Conservation (phyloP, 2,888 invertebrate species). For the Lissocephala sabroskyi region DNA sequence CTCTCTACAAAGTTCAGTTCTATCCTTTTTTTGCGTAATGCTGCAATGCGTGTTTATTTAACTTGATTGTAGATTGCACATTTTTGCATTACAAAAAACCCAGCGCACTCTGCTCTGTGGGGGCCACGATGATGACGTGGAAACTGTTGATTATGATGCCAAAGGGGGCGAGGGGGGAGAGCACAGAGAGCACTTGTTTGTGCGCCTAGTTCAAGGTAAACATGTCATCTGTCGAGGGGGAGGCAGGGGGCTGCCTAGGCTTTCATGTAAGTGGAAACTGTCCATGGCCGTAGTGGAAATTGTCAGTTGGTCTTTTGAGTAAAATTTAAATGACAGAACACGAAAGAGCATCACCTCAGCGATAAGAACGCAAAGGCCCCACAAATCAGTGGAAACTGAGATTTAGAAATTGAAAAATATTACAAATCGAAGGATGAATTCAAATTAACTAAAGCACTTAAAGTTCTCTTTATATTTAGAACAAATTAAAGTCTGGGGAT, state of each 20-base stretch:
- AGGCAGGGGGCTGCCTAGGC: too few species aligned
- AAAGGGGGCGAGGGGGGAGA: slow-evolving; percentile 20
- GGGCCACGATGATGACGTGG: slow-evolving; percentile 1
- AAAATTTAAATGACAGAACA: too few species aligned
- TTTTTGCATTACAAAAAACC: slow-evolving; percentile 30
- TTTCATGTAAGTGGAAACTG: neutral
- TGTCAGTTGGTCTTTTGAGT: slow-evolving; percentile 2
- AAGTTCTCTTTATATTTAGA: too few species aligned
- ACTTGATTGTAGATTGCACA: slow-evolving; percentile 52
- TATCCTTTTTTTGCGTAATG: slow-evolving; percentile 6
- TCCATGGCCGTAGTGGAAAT: neutral
- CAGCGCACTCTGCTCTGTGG: neutral
- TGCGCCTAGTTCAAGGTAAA: slow-evolving; percentile 11
- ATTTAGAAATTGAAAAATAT: too few species aligned
- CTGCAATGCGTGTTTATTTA: slow-evolving; percentile 39
- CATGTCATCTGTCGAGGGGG: too few species aligned
- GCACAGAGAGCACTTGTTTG: slow-evolving; percentile 11
- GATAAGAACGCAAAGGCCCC: too few species aligned
- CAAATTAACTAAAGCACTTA: too few species aligned
- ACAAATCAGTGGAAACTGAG: too few species aligned
- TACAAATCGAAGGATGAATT: too few species aligned
- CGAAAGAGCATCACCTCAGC: too few species aligned
- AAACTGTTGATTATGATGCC: slow-evolving; percentile 16
- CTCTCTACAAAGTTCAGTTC: neutral
- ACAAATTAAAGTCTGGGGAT: too few species aligned